Percentiles rank a stretch among this genome's conserved stretches.
Evolutionary conservation across 2,113 vertebrate species (phyloP).

Genomic region (Natator depressus): DNA sequence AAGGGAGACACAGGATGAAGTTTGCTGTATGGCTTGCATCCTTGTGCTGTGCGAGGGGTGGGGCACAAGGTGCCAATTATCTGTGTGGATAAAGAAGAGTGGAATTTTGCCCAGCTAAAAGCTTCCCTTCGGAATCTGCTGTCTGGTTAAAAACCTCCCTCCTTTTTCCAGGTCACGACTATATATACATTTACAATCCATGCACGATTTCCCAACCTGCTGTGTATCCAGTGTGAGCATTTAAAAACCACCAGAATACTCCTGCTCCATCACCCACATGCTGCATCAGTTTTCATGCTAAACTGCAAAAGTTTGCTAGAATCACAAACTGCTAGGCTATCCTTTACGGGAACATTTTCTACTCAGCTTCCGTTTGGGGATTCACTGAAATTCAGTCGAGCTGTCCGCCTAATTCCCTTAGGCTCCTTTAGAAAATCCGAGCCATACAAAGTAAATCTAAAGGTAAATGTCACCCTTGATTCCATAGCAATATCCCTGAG

Average conservation of each 20-base stretch:
- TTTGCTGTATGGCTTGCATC: neutral
- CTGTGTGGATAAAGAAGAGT: neutral
- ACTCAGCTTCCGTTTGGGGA: neutral
- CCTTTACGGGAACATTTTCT: fast-evolving
- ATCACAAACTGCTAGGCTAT: neutral
- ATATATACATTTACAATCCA: neutral
- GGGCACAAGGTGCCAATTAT: neutral
- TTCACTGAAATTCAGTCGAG: neutral
- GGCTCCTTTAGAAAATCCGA: neutral
- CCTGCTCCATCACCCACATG: neutral
- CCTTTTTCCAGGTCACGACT: fast-evolving
- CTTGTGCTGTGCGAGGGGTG: neutral
- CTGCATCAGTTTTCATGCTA: neutral
- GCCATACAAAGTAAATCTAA: neutral
- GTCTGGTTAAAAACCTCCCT: constrained; percentile 2
- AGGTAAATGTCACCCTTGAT: neutral
- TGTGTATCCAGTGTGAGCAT: fast-evolving
- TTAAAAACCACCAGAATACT: neutral
- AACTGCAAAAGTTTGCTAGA: fast-evolving
- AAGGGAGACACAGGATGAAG: neutral
- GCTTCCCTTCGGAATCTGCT: neutral
- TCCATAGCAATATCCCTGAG: fast-evolving
- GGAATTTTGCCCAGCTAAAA: neutral
- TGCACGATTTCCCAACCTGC: neutral
- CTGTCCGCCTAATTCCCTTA: neutral